Percentiles rank a stretch among this genome's conserved stretches.
Evolutionary conservation across 2,797 vertebrate genomes (phyloP).

Genomic region (Hippopotamyrus pictus): DNA sequence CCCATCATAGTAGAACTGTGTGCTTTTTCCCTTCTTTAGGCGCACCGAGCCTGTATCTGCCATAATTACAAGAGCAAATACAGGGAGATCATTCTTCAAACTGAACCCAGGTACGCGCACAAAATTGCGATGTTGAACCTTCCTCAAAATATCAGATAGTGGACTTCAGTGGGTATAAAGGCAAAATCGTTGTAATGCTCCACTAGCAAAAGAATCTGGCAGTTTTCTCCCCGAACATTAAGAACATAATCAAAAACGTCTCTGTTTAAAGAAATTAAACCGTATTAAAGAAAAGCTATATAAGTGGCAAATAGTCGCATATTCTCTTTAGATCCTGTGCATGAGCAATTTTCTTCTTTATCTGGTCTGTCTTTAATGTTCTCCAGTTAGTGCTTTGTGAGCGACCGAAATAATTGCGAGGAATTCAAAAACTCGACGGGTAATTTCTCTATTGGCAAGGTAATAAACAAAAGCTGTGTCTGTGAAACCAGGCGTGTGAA

Average conservation of each 20-base stretch:
- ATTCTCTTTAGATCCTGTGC: neutral
- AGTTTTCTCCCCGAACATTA: neutral
- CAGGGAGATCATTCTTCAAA: slow-evolving; percentile 43
- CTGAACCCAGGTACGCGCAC: slow-evolving; percentile 24
- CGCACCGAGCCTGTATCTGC: slow-evolving; percentile 37
- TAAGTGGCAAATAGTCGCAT: neutral
- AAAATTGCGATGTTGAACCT: neutral
- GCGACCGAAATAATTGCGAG: slow-evolving; percentile 15
- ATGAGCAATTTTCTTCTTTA: neutral
- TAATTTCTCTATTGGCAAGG: slow-evolving; percentile 19
- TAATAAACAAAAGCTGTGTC: slow-evolving; percentile 15
- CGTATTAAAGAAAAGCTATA: neutral
- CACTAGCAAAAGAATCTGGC: neutral
- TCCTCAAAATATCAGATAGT: neutral
- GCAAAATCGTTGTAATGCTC: neutral
- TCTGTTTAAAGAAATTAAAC: no score
- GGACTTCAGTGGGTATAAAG: neutral
- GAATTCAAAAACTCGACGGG: slow-evolving; percentile 4
- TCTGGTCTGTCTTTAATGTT: neutral
- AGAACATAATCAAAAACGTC: neutral
- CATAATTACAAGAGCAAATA: slow-evolving; percentile 43
- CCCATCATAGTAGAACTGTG: slow-evolving; percentile 62
- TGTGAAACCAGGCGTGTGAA: slow-evolving; percentile 31
- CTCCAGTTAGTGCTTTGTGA: neutral
- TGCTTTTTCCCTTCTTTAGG: slow-evolving; percentile 48